Conservation (phyloP, 2,888 invertebrate species). For the Caenorhabditis sp. region DNA sequence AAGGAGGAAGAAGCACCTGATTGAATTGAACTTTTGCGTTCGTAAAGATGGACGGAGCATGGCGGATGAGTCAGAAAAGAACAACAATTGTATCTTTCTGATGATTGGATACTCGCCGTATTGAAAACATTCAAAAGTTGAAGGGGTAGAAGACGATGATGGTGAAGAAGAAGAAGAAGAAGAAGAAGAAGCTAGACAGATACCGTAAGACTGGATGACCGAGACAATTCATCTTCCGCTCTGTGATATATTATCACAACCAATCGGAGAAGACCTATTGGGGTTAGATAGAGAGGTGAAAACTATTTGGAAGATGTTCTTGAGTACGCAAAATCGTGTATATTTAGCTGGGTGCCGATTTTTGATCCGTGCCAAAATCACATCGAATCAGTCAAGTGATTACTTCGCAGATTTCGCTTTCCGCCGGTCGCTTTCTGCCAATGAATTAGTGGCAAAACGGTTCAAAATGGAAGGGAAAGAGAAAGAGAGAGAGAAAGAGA, state of each 20-base stretch:
- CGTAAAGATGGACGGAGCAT: no score
- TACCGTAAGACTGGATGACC: slow-evolving; percentile 9
- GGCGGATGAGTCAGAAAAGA: no score
- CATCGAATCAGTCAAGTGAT: slow-evolving; percentile 49
- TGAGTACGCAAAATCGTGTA: neutral
- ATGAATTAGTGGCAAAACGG: slow-evolving; percentile 50
- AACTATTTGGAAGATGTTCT: neutral
- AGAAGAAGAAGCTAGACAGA: neutral
- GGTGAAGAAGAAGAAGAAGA: neutral
- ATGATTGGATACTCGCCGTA: no score
- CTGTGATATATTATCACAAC: slow-evolving; percentile 41
- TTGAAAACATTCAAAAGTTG: no score
- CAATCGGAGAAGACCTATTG: slow-evolving; percentile 13
- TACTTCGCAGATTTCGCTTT: slow-evolving; percentile 35
- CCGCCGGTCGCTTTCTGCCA: slow-evolving; percentile 18
- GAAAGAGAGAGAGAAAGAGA: slow-evolving; percentile 4
- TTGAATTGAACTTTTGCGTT: no score
- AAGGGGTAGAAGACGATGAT: no score
- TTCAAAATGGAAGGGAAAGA: slow-evolving; percentile 48
- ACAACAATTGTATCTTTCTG: no score
- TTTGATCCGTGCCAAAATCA: slow-evolving; percentile 31
- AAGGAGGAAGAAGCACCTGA: neutral
- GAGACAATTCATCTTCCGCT: no score
- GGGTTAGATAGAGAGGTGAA: neutral
- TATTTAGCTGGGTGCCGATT: neutral